Conservation (phyloP, 1,140 invertebrate genomes). For the Maconellicoccus hirsutus region DNA sequence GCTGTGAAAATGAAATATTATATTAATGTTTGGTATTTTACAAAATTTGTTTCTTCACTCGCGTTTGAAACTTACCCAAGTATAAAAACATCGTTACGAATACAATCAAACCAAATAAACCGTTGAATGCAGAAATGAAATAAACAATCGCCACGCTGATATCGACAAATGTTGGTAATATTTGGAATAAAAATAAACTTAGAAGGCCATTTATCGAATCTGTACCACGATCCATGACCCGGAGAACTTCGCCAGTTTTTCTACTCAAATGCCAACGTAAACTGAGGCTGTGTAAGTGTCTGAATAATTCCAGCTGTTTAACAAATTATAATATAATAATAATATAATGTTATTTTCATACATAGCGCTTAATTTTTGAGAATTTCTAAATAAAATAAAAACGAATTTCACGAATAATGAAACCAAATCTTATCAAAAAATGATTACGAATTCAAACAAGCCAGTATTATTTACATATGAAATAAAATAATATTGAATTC, state of each 20-base stretch:
- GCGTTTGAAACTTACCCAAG: conserved; percentile 54
- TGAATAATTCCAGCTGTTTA: conserved; percentile 58
- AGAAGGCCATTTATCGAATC: conserved; percentile 87
- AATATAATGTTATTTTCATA: not conserved
- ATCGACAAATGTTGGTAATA: conserved; percentile 82
- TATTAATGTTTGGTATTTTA: not conserved
- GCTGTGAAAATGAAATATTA: conserved; percentile 40
- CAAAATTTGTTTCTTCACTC: not conserved
- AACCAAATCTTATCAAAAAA: too few relatives aligned
- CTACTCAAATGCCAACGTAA: conserved; percentile 79
- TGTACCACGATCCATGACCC: conserved; percentile 90
- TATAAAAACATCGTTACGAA: conserved; percentile 85
- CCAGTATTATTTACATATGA: too few relatives aligned
- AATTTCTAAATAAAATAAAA: conserved; percentile 3
- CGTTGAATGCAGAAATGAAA: conserved; percentile 77
- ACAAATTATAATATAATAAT: conserved; percentile 25
- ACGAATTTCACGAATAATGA: too few relatives aligned
- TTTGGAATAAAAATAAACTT: conserved; percentile 76
- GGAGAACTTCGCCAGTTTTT: conserved; percentile 90
- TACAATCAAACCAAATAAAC: conserved; percentile 88
- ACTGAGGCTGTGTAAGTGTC: conserved; percentile 75
- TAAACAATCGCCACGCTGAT: conserved; percentile 86
- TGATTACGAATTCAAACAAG: too few relatives aligned
- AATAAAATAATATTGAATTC: too few relatives aligned
- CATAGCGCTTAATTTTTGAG: not conserved